Evolutionary conservation across 2,113 vertebrate species (phyloP), one percentile per base, ranked within the genome.

Genomic region (Genyomyrus donnyi): DNA sequence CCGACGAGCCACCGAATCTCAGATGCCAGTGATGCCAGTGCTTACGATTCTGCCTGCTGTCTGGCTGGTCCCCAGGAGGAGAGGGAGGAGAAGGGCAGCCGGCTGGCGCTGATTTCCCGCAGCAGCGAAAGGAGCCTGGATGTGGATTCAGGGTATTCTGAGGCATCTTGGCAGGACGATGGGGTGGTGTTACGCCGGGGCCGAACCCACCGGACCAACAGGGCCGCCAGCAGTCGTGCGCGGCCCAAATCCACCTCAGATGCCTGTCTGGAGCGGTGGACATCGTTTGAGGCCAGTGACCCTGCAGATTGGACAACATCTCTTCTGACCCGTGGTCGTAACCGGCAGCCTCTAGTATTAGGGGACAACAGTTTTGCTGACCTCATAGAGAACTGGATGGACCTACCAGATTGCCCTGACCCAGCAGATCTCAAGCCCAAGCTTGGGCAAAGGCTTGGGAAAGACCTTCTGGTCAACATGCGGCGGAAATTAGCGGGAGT

Each of bases 371-470:
- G 98, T 92, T 99, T 99, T 80, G 98, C 98, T 0, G 98, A 99
- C 92, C 94, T 99, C 52, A 98, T 99, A 85, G 97, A 98, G 94
- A 99, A 99, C 92, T 99, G 98, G 98, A 99, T 99, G 98, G 98
- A 99, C 93, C 94, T 99, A 87, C 98, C 98, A 0, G 98, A 99
- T 70, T 96, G 94, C 0, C 93, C 97, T 0, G 98, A 99, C 24
- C 91, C 95, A 21, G 93, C 94, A 0, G 92, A 94, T 90, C 91
- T 95, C 9, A 95, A 93, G 42, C 92, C 95, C 0, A 95, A 90
- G 62, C 89, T 91, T 0, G 95, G 97, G 3, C 96, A 97, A 15
- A 95, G 96, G 66, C 94, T 97, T 35, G 96, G 96, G 85, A 98
- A 97, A 90, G 97, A 98, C 92, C 98, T 99, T 92, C 92, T 99